Evolutionary conservation across 2,797 vertebrate genomes (phyloP), one percentile per base, ranked within the genome.

Genomic region (Anabacerthia variegaticeps): DNA sequence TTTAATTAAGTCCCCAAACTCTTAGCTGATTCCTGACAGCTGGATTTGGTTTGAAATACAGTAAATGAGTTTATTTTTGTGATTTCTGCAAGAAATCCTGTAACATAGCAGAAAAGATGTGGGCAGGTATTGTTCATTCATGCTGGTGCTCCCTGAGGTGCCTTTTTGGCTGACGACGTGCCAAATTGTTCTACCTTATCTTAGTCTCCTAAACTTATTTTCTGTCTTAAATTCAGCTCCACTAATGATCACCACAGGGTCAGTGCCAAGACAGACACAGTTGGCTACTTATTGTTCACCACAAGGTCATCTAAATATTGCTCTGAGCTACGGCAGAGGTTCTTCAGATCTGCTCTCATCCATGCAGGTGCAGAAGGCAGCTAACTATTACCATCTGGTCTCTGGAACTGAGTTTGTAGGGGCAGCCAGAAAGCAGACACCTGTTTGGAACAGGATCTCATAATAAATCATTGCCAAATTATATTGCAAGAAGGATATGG

Each of bases 321-420:
- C 91, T 92, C 22, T 77, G 71, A 88, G 88, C 80, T 79, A 76
- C 61, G 82, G 71, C 69, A 90, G 79, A 93, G 49, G 77, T 84
- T 94, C 83, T 86, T 97, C 76, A 85, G 91, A 74, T 84, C 86
- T 95, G 61, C 74, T 94, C 44, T 94, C 89, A 94, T 92, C 71
- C 85, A 11, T 95, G 92, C 92, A 95, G 95, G 91, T 95, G 92
- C 95, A 95, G 92, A 94, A 95, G 88, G 95, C 84, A 92, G 61
- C 90, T 94, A 95, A 96, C 75, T 91, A 58, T 84, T 93, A 84
- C 94, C 96, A 96, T 96, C 95, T 97, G 96, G 65, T 88, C 82
- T 58, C 73, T 94, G 92, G 89, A 95, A 79, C 26, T 34, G 18
- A 7, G 6, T 92, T 94, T 90, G 44, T 63, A 74, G 77, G 36